These are phyloP conservation scores for Malurus alboscapulatus DNA, from an alignment of 2,113 vertebrate species.

Conservation along the genomic window DNA sequence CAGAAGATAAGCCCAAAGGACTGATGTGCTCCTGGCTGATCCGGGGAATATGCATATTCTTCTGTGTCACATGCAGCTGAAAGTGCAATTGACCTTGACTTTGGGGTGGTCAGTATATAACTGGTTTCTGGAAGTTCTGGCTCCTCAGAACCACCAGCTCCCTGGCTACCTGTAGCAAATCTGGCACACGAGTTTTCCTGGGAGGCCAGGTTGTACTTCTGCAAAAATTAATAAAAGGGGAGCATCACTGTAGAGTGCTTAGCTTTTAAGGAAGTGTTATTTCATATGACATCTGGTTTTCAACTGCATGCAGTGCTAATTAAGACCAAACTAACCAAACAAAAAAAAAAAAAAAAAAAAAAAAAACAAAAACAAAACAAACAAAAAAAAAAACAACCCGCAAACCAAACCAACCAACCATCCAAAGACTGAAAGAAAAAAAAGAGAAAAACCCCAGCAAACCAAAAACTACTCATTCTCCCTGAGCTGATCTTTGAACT, in stretches of 20 bases:
- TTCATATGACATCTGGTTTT: not conserved
- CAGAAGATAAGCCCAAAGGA: not conserved
- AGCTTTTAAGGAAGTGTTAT: not conserved
- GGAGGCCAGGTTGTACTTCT: not conserved
- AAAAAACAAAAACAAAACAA: no score
- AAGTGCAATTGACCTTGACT: not conserved
- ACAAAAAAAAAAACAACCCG: no score
- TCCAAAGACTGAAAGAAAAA: not conserved
- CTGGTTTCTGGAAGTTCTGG: not conserved
- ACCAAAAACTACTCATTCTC: not conserved
- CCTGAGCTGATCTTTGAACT: not conserved
- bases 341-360: not conserved
- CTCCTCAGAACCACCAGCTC: not conserved
- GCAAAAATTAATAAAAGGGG: not conserved
- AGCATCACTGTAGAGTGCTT: accelerated
- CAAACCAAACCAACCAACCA: not conserved
- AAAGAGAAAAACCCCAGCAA: no score
- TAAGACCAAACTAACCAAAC: not conserved
- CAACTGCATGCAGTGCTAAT: not conserved
- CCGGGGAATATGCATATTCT: not conserved
- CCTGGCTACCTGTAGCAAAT: not conserved
- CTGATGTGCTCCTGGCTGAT: not conserved
- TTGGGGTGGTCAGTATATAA: not conserved
- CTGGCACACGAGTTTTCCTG: not conserved
- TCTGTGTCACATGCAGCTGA: not conserved